Percentiles rank a stretch among this genome's conserved stretches.
Conservation (phyloP, 2,113 vertebrate genomes). For the Solea senegalensis region DNA sequence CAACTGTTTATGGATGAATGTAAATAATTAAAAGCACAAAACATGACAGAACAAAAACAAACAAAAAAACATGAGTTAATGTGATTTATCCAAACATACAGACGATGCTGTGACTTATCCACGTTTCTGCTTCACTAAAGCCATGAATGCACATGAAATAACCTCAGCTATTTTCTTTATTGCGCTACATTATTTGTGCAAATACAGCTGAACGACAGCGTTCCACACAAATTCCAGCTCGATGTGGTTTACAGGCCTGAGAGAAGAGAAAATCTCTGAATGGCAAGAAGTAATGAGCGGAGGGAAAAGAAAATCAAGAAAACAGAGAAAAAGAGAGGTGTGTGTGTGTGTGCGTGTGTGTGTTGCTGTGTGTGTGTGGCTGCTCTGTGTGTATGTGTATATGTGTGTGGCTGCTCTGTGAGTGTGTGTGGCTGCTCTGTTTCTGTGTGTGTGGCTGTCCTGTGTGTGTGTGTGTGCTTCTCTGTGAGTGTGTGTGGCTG, state of each 20-base stretch:
- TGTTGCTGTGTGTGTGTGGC: neutral
- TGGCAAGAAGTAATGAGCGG: slow-evolving; percentile 43
- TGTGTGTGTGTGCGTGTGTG: no score
- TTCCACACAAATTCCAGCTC: slow-evolving; percentile 66
- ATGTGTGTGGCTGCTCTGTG: slow-evolving; percentile 50
- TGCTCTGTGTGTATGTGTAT: slow-evolving; percentile 4
- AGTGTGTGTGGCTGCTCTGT: slow-evolving; percentile 60
- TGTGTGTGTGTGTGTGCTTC: no score
- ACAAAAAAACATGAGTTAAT: neutral
- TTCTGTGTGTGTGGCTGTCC: neutral
- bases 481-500: no score
- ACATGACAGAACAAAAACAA: neutral
- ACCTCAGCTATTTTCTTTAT: slow-evolving; percentile 24
- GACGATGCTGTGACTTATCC: no score
- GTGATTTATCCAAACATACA: no score
- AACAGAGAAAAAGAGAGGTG: neutral
- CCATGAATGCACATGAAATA: neutral
- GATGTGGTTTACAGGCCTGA: slow-evolving; percentile 49
- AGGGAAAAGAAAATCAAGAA: slow-evolving; percentile 42
- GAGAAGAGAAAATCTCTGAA: slow-evolving; percentile 65
- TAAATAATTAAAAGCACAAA: neutral
- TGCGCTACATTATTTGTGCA: slow-evolving; percentile 45
- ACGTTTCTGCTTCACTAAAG: neutral
- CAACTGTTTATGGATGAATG: slow-evolving; percentile 3
- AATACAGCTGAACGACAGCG: slow-evolving; percentile 52